Evolutionary conservation across 2,113 vertebrate genomes (phyloP).

Genomic region (Varanus salvator): DNA sequence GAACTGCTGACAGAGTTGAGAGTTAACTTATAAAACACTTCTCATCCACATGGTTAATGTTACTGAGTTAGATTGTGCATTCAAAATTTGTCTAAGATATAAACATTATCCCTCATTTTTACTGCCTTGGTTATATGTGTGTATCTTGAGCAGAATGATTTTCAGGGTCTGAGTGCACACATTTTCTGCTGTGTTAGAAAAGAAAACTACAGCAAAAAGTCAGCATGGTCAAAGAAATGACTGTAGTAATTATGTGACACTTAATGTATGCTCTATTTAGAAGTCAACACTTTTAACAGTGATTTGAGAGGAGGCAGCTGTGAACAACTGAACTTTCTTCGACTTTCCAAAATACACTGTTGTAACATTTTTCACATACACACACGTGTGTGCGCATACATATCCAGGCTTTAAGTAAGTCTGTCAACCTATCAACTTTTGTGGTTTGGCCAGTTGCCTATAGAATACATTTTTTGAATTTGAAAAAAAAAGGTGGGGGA

Average conservation of each 20-base stretch:
- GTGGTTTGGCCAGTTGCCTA: background rate
- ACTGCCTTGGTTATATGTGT: slow-evolving; percentile 6
- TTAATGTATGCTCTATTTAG: background rate
- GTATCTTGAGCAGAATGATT: slow-evolving; percentile 22
- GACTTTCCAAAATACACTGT: background rate
- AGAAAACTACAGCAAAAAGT: background rate
- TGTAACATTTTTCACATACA: background rate
- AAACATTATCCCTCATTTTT: background rate
- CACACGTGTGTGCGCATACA: background rate
- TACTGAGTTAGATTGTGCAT: background rate
- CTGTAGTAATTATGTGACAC: background rate
- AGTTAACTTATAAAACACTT: background rate
- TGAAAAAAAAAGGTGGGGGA: no score
- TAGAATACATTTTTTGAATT: background rate
- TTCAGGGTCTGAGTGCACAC: background rate
- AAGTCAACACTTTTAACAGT: background rate
- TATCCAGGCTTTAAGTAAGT: background rate
- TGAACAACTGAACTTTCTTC: background rate
- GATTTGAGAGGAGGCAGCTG: background rate
- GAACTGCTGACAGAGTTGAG: background rate
- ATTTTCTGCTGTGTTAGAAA: slow-evolving; percentile 12
- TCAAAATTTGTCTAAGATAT: background rate
- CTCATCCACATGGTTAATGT: background rate
- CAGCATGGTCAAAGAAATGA: background rate
- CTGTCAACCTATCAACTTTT: background rate